phyloP scores from a whole-genome alignment of 2,888 invertebrate genomes.

The Limnephilus lunatus region DNA sequence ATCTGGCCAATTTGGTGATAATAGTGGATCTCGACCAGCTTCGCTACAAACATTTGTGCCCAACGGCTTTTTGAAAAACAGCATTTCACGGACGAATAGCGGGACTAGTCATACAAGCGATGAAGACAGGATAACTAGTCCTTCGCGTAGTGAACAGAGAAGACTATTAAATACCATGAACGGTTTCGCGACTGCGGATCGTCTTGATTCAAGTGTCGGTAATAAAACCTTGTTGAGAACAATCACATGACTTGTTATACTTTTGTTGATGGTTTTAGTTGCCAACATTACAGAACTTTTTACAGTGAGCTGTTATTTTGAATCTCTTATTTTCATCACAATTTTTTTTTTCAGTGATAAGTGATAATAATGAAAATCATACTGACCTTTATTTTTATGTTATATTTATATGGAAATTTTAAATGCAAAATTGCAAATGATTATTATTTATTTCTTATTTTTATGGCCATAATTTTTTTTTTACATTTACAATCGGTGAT shows the following conservation, averaged over 20 bases:
- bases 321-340: conserved; percentile 36
- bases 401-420: too few species aligned
- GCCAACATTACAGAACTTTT: conserved; percentile 20
- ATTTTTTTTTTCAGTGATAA: neutral
- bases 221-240: conserved; percentile 11
- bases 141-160: conserved; percentile 53
- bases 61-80: conserved; percentile 34
- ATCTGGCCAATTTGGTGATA: conserved; percentile 36
- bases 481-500: too few species aligned
- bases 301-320: conserved; percentile 24
- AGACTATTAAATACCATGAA: conserved; percentile 56
- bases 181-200: neutral
- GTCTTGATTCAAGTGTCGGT: neutral
- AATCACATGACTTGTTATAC: conserved; percentile 22
- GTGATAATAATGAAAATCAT: neutral
- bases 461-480: too few species aligned
- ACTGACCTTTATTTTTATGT: neutral
- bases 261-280: conserved; percentile 12
- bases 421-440: too few species aligned
- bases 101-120: conserved; percentile 57
- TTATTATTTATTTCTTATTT: too few species aligned
- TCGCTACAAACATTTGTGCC: conserved; percentile 29
- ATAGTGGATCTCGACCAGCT: neutral
- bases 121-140: conserved; percentile 57
- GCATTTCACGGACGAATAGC: conserved; percentile 52